Percentiles rank a stretch among this genome's conserved stretches.
These are phyloP conservation scores for Oncorhynchus keta DNA, from an alignment of 2,113 vertebrate genomes.

Conservation along the genomic window DNA sequence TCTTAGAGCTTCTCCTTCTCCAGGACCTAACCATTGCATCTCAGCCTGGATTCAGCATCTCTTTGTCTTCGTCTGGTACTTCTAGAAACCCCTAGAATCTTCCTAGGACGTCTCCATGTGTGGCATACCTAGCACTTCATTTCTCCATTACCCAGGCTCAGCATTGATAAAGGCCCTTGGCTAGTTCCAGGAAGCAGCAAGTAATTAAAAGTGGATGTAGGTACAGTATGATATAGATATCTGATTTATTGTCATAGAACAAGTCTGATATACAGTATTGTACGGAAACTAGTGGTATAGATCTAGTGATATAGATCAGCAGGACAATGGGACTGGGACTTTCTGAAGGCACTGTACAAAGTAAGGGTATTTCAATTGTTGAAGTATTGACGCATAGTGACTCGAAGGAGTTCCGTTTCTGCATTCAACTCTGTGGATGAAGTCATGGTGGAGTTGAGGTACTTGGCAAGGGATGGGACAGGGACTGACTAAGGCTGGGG, in stretches of 20 bases:
- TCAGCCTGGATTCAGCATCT: background rate
- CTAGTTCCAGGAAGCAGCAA: slow-evolving; percentile 23
- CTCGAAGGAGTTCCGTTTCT: too few species aligned
- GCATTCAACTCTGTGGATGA: too few species aligned
- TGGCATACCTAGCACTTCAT: background rate
- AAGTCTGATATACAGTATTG: slow-evolving; percentile 17
- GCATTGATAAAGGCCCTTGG: slow-evolving; percentile 23
- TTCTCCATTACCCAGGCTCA: background rate
- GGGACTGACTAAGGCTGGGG: too few species aligned
- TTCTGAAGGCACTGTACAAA: too few species aligned
- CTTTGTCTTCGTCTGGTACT: too few species aligned
- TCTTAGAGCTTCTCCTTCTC: background rate
- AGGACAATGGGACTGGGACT: too few species aligned
- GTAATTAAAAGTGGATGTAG: slow-evolving; percentile 29
- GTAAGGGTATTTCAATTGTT: too few species aligned
- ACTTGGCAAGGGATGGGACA: too few species aligned
- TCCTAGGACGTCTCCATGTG: background rate
- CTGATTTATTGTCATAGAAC: slow-evolving; percentile 58
- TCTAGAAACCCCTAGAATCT: background rate
- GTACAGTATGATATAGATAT: slow-evolving; percentile 52
- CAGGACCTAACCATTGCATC: background rate
- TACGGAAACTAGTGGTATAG: too few species aligned
- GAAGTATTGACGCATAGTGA: too few species aligned
- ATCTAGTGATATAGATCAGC: too few species aligned
- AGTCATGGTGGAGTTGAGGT: too few species aligned